These are phyloP conservation scores for Phenacoccus solenopsis DNA, from an alignment of 1,140 invertebrate species.

Conservation along the genomic window DNA sequence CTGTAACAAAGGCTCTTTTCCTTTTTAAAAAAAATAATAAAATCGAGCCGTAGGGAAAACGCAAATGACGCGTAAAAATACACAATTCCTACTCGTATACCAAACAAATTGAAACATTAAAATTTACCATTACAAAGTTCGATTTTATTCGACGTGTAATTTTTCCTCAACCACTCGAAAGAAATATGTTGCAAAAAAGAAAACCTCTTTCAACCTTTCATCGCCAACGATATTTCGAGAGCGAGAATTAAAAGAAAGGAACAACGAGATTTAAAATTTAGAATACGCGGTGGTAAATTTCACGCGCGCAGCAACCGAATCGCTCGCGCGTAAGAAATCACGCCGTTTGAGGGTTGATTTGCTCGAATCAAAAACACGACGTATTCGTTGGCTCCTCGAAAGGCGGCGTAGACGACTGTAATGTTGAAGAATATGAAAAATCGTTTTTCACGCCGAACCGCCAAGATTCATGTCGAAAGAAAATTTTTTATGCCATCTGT, in stretches of 20 bases:
- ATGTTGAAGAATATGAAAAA: not conserved
- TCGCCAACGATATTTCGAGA: not conserved
- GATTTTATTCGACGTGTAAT: not conserved
- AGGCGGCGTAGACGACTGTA: not conserved
- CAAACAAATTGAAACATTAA: too few relatives aligned
- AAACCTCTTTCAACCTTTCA: not conserved
- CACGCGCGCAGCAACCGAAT: too few relatives aligned
- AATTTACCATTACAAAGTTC: not conserved
- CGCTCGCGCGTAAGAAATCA: not conserved
- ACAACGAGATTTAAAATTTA: not conserved
- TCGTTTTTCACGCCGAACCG: not conserved
- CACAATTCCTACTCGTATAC: too few relatives aligned
- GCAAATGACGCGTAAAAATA: too few relatives aligned
- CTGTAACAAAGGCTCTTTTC: too few relatives aligned
- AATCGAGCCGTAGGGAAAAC: too few relatives aligned
- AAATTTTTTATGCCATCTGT: not conserved
- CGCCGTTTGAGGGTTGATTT: not conserved
- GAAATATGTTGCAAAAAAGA: not conserved
- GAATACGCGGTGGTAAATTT: not conserved
- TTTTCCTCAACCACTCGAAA: too few relatives aligned
- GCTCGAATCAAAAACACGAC: not conserved
- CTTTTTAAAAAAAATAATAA: too few relatives aligned
- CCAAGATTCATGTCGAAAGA: not conserved
- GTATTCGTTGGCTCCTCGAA: not conserved
- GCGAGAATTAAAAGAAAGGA: not conserved